Evolutionary conservation across 2,113 vertebrate species (phyloP), one percentile per base, ranked within the genome.

Genomic region (Eurystomus gularis): DNA sequence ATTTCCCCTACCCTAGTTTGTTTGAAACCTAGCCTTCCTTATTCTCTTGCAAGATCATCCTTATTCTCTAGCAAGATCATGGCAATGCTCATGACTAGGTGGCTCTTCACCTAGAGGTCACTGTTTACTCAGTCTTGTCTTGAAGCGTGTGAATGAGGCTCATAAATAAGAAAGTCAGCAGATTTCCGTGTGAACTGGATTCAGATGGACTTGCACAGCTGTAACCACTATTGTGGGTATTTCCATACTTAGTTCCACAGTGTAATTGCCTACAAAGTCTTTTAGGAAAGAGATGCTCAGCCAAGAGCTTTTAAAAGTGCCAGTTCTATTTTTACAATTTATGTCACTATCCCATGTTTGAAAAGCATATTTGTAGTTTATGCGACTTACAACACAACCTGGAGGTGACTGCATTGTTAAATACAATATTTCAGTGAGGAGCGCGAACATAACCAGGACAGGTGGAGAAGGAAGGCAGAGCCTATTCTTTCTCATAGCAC

Each of bases 281-380:
- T 90, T 86, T 72, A 76, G 94, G 92, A 91, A 96, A 95, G 94
- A 84, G 42, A 69, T 40, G 24, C 35, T 94, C 82, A 87, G 86
- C 21, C 18, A 15, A 93, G 44, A 58, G 35, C 49, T 94, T 88
- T 94, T 72, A 75, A 66, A 46, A 61, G 31, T 57, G 35, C 35
- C 60, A 92, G 40, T n/a, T 80, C 65, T 90, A 79, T 93, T 96
- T 96, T 96, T 94, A 33, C 16, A 24, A 21, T 54, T 84, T 49
- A 16, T 91, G 65, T 90, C 79, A 75, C 11, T 8, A 7, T 70
- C 48, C 66, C 1, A 0, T 71, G 62, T 84, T 82, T 90, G 72
- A 75, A 96, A 95, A 44, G 16, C 44, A 81, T 26, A 17, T 42
- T 83, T 85, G 77, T 62, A 3, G 58, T 86, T 86, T 37, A 60